Evolutionary conservation across 1,140 invertebrate species (phyloP), one percentile per base, ranked within the genome.

Genomic region (Oedothorax gibbosus): DNA sequence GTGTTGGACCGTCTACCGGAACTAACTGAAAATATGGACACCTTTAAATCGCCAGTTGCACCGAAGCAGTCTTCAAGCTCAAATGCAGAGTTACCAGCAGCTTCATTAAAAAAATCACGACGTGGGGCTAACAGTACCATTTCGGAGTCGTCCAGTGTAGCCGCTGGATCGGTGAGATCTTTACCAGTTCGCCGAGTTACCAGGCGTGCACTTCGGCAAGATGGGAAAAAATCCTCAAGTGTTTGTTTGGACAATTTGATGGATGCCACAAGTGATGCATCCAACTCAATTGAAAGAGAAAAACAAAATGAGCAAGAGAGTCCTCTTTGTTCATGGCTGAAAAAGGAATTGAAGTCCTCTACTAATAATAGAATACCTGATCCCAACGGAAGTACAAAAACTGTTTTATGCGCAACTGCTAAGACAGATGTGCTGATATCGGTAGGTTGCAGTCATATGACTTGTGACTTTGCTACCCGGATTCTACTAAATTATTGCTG

Each of bases 371-470:
- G 10, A 50, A 35, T 76, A 14, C n/a, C 18, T 20, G 62, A 10
- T 11, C 14, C 12, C 71, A 10, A 71, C 51, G 53, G 62, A 51
- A 64, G 11, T 77, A 50, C 73, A 50, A 78, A 76, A 53, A 78
- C 53, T 15, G 78, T 85, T 62, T 54, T 85, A 11, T 85, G 73
- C 77, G 83, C 83, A 8, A 54, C 75, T 18, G 15, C 20, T 15
- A 60, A 68, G 51, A 85, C 69, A 85, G 75, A 85, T 78, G 56
- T 85, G 7, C n/a, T 85, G 10, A 76, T 78, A 60, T 57, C 64
- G n/a, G 83, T 85, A n/a, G 83, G 83, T 20, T 85, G 83, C 56
- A 85, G 83, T 49, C 64, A 85, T 20, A 85, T 85, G 83, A 85
- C 83, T 21, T 85, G 83, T 56, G 75, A 78, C 11, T 49, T 85